Percentiles rank a stretch among this genome's conserved stretches.
Evolutionary conservation across 2,797 vertebrate genomes (phyloP).

Genomic region (Sciaenops ocellatus): DNA sequence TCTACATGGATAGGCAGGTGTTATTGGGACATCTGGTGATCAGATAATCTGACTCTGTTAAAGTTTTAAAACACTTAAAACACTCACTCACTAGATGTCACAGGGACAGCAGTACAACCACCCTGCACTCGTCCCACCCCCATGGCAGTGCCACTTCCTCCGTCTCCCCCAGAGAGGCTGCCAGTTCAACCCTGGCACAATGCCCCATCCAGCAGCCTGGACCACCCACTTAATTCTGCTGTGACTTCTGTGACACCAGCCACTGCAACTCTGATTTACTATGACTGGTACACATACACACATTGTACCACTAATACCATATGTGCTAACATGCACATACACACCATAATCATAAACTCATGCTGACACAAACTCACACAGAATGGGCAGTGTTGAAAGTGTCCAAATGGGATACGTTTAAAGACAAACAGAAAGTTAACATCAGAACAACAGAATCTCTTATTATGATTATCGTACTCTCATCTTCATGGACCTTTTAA

Average conservation of each 20-base stretch:
- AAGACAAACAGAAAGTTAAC: no score
- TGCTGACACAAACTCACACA: background rate
- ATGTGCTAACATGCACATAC: background rate
- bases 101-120: constrained; percentile 25
- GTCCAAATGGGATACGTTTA: no score
- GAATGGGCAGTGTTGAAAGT: no score
- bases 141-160: constrained; percentile 55
- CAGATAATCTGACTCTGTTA: background rate
- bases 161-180: constrained; percentile 62
- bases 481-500: no score
- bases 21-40: background rate
- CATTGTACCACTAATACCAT: background rate
- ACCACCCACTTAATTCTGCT: constrained; percentile 61
- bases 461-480: no score
- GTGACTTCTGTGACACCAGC: constrained; percentile 34
- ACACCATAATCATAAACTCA: background rate
- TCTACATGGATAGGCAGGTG: background rate
- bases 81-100: constrained; percentile 11
- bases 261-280: constrained; percentile 35
- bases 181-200: constrained; percentile 65
- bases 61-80: constrained; percentile 26
- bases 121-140: constrained; percentile 2
- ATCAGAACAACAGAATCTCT: no score
- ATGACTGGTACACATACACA: background rate
- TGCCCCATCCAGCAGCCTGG: constrained; percentile 33